phyloP scores from a whole-genome alignment of 2,113 vertebrate species.

The Pollimyrus isidori region DNA sequence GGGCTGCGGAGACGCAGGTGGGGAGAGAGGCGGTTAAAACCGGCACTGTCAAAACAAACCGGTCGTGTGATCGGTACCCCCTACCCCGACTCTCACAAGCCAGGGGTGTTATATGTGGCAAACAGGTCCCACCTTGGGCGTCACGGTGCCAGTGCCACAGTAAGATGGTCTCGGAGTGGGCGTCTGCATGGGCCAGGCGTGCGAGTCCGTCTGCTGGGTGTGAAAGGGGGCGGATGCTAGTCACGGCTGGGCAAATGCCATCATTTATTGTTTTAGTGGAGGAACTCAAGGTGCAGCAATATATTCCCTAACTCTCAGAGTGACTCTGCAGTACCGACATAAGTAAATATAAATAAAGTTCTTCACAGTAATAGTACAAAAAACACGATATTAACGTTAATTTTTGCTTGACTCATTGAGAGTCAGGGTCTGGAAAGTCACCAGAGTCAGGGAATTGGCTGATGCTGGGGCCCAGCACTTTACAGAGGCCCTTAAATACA shows the following conservation, averaged over 20 bases:
- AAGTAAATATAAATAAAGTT: not conserved
- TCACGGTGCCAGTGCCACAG: slow-evolving; percentile 72
- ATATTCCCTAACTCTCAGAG: not conserved
- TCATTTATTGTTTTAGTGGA: not conserved
- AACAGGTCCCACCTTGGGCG: slow-evolving; percentile 65
- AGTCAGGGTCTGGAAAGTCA: too few relatives aligned
- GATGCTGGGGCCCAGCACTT: not conserved
- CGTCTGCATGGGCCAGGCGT: slow-evolving; percentile 73
- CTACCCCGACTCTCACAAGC: not conserved
- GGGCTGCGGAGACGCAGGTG: slow-evolving; percentile 60
- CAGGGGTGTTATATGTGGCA: not conserved
- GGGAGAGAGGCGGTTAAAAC: not conserved
- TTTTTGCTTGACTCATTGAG: not conserved
- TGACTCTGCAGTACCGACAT: not conserved
- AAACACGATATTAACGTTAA: not conserved
- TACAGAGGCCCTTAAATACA: not conserved
- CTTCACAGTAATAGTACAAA: not conserved
- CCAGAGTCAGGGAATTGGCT: not conserved
- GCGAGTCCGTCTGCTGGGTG: slow-evolving; percentile 71
- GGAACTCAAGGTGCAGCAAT: not conserved
- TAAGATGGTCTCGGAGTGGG: slow-evolving; percentile 80
- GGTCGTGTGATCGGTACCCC: not conserved
- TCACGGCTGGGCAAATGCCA: not conserved
- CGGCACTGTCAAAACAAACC: not conserved
- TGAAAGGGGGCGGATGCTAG: slow-evolving; percentile 2